phyloP scores from a whole-genome alignment of 2,888 invertebrate species.

The Eristalis pertinax region DNA sequence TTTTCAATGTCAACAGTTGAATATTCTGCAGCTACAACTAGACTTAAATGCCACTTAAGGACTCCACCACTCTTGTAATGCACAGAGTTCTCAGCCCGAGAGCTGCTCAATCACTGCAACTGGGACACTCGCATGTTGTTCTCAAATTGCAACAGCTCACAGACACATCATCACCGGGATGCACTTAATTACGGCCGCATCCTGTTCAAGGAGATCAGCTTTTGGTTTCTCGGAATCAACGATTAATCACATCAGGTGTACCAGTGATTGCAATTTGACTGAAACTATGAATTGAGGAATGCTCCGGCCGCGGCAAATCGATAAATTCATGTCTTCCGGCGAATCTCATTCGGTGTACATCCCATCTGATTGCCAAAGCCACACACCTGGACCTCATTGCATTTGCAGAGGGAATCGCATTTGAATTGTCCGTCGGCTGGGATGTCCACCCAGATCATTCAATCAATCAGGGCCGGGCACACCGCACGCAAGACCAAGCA shows the following conservation, averaged over 20 bases:
- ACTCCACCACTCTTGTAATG: no score
- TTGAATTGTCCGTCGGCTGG: neutral
- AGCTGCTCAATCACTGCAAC: no score
- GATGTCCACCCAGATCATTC: neutral
- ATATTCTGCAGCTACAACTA: neutral
- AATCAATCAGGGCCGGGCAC: slow-evolving; percentile 42
- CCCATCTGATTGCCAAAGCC: neutral
- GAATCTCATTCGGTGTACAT: neutral
- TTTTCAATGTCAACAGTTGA: neutral
- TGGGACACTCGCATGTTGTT: neutral
- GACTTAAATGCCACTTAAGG: neutral
- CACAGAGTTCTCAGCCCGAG: no score
- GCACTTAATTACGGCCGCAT: neutral
- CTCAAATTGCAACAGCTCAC: neutral
- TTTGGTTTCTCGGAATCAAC: slow-evolving; percentile 12
- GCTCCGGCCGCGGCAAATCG: slow-evolving; percentile 15
- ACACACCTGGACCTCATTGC: slow-evolving; percentile 18
- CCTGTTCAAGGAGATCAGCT: neutral
- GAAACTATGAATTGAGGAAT: neutral
- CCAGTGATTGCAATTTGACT: neutral
- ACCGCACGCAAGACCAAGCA: neutral
- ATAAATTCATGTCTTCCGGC: neutral
- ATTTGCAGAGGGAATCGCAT: slow-evolving; percentile 31
- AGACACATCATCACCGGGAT: neutral
- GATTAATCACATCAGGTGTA: slow-evolving; percentile 23